phyloP scores from a whole-genome alignment of 2,888 invertebrate species.

The Caenorhabditis sp. region DNA sequence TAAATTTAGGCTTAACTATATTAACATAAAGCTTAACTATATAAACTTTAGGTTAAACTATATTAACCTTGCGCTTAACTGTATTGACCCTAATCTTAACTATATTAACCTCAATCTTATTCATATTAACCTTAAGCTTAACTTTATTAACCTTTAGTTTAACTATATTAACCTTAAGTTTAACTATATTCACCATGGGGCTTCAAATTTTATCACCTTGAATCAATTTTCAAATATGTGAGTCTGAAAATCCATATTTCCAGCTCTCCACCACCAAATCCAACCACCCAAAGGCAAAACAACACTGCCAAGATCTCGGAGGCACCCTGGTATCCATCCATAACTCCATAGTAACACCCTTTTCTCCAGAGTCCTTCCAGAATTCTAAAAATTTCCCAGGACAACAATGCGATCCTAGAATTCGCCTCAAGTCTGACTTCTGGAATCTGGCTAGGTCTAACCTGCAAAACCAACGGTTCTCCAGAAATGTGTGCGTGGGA shows the following conservation, averaged over 20 bases:
- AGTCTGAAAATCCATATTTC: slow-evolving; percentile 9
- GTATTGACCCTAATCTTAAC: too few relatives aligned
- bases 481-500: slow-evolving; percentile 28
- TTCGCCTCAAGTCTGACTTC: slow-evolving; percentile 12
- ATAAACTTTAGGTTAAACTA: too few relatives aligned
- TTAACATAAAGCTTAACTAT: too few relatives aligned
- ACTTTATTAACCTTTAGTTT: too few relatives aligned
- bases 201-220: too few relatives aligned
- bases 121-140: too few relatives aligned
- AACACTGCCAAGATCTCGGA: slow-evolving; percentile 5
- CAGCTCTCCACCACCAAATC: slow-evolving; percentile 10
- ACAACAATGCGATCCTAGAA: slow-evolving; percentile 24
- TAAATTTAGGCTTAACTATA: too few relatives aligned
- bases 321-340: slow-evolving; percentile 18
- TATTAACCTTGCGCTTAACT: too few relatives aligned
- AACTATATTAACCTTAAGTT: too few relatives aligned
- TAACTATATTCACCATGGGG: too few relatives aligned
- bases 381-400: slow-evolving; percentile 7
- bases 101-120: too few relatives aligned
- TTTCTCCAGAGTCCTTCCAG: not conserved
- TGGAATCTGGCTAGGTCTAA: slow-evolving; percentile 30
- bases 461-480: slow-evolving; percentile 13
- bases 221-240: too few relatives aligned
- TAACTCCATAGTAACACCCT: slow-evolving; percentile 13
- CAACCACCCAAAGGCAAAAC: slow-evolving; percentile 8